Evolutionary conservation across 1,140 invertebrate species (phyloP).

Genomic region (Drosophila repletoides): DNA sequence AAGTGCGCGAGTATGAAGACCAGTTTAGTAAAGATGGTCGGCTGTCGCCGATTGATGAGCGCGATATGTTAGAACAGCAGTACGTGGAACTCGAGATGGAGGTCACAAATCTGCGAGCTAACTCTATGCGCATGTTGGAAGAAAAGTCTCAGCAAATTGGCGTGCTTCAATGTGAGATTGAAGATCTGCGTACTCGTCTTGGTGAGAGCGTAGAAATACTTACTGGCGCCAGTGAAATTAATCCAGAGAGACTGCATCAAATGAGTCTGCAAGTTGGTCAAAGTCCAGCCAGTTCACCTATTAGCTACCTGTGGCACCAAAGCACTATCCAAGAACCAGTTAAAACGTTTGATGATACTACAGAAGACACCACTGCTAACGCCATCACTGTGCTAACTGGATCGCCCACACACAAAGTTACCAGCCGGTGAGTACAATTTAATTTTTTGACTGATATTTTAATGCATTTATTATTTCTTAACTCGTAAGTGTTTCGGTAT

Average conservation of each 20-base stretch:
- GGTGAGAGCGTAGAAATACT: constrained; percentile 79
- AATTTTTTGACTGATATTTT: not conserved
- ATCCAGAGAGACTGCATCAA: constrained; percentile 47
- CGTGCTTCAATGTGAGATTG: constrained; percentile 83
- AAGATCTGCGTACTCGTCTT: constrained; percentile 69
- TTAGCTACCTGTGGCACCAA: constrained; percentile 83
- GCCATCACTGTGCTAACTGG: constrained; percentile 39
- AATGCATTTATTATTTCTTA: no score
- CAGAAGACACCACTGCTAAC: constrained; percentile 38
- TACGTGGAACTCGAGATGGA: constrained; percentile 89
- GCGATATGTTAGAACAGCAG: constrained; percentile 88
- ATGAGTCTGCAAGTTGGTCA: constrained; percentile 46
- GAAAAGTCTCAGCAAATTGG: constrained; percentile 84
- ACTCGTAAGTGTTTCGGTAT: constrained; percentile 7
- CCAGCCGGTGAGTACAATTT: constrained; percentile 66
- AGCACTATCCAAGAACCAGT: constrained; percentile 82
- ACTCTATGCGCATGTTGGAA: constrained; percentile 67
- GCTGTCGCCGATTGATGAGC: constrained; percentile 90
- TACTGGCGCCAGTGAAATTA: constrained; percentile 71
- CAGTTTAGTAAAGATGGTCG: constrained; percentile 86
- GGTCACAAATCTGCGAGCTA: constrained; percentile 84
- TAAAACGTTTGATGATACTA: constrained; percentile 44
- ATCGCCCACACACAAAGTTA: constrained; percentile 57
- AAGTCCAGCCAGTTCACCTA: constrained; percentile 82
- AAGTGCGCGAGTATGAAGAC: constrained; percentile 91